Percentiles rank a stretch among this genome's conserved stretches.
Conservation (phyloP, 64 coral and sea anemone genomes). For the Stichodactyla mertensii region DNA sequence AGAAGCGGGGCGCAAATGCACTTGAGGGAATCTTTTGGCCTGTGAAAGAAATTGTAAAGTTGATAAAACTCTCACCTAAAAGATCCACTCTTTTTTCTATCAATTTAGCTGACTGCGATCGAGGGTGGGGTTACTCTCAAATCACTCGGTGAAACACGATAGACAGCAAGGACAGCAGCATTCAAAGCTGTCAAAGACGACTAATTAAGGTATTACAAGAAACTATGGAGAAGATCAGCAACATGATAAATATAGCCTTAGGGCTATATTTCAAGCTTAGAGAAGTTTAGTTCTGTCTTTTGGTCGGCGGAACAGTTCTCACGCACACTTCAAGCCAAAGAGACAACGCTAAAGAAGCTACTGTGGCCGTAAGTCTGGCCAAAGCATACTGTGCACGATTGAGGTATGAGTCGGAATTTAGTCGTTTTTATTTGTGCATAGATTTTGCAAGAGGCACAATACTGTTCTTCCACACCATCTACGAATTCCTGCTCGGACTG, state of each 20-base stretch:
- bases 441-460: neutral
- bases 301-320: too few relatives aligned
- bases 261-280: too few relatives aligned
- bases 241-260: too few relatives aligned
- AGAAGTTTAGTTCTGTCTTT: too few relatives aligned
- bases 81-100: constrained; percentile 22
- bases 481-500: constrained; percentile 17
- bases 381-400: neutral
- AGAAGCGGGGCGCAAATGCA: neutral
- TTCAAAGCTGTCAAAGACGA: too few relatives aligned
- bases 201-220: too few relatives aligned
- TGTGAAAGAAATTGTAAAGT: constrained; percentile 8
- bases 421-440: neutral
- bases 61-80: constrained; percentile 35
- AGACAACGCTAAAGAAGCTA: constrained; percentile 19
- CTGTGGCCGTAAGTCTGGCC: constrained; percentile 18
- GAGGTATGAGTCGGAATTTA: constrained; percentile 10
- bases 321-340: too few relatives aligned
- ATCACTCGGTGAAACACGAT: too few relatives aligned
- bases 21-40: neutral
- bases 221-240: too few relatives aligned
- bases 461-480: constrained; percentile 24
- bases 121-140: neutral
- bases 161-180: too few relatives aligned
- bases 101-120: constrained; percentile 24